These are phyloP conservation scores for Onychomys arenicola DNA, from an alignment of 2,797 vertebrate genomes.

Conservation along the genomic window DNA sequence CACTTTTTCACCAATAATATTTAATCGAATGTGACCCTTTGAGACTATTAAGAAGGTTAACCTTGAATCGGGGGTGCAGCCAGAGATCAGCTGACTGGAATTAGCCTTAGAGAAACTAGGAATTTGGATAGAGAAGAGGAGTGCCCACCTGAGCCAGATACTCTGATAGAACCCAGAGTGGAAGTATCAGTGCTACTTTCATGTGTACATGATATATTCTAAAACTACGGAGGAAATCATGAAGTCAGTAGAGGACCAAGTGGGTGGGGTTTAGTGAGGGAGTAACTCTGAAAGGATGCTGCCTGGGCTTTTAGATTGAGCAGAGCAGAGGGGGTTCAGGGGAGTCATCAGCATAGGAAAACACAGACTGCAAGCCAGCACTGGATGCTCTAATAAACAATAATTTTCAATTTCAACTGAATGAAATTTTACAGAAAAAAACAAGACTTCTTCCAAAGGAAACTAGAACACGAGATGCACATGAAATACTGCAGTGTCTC, in stretches of 20 bases:
- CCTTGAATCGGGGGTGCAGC: not conserved
- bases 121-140: not conserved
- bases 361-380: not conserved
- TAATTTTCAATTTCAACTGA: not conserved
- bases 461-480: not conserved
- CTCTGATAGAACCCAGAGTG: not conserved
- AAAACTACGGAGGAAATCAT: not conserved
- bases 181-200: not conserved
- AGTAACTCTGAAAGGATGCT: not conserved
- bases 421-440: conserved; percentile 2
- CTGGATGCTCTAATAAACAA: not conserved
- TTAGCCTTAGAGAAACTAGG: not conserved
- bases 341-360: not conserved
- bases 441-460: not conserved
- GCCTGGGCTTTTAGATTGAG: not conserved
- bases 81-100: not conserved
- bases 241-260: not conserved
- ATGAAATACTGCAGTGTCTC: not conserved
- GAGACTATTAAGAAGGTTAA: not conserved
- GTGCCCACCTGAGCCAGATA: not conserved
- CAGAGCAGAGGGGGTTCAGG: not conserved
- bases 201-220: not conserved
- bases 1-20: conserved; percentile 52
- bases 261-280: not conserved
- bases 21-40: not conserved